These are phyloP conservation scores for Perccottus glenii DNA, from an alignment of 2,113 vertebrate genomes.

Conservation along the genomic window DNA sequence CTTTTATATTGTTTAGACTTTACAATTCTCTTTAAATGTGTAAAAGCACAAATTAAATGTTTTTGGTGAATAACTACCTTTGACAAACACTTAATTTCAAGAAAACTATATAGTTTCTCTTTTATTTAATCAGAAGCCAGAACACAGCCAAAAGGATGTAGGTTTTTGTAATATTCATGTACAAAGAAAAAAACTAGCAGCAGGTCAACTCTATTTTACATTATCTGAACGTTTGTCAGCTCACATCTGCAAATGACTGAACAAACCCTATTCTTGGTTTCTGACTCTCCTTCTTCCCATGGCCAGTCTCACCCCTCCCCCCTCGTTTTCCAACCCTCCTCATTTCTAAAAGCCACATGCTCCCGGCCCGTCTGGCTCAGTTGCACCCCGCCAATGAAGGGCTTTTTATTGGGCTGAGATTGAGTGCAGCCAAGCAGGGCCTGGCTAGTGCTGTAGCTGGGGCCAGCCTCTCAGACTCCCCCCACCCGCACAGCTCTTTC, in stretches of 20 bases:
- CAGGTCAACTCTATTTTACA: too few species aligned
- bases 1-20: too few species aligned
- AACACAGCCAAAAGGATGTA: too few species aligned
- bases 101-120: too few species aligned
- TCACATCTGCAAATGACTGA: not conserved
- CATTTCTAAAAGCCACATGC: conserved; percentile 78
- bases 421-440: conserved; percentile 84
- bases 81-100: too few species aligned
- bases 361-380: conserved; percentile 78
- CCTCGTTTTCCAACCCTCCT: conserved; percentile 58
- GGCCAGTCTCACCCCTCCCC: conserved; percentile 6
- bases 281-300: conserved; percentile 3
- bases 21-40: too few species aligned
- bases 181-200: too few species aligned
- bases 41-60: too few species aligned
- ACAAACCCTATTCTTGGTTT: conserved; percentile 41
- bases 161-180: too few species aligned
- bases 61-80: too few species aligned
- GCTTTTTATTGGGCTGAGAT: conserved; percentile 84
- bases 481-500: conserved; percentile 45
- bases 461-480: conserved; percentile 36
- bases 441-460: conserved; percentile 62
- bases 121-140: too few species aligned
- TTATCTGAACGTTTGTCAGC: too few species aligned
- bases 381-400: conserved; percentile 81